Conservation (phyloP, 2,888 invertebrate genomes). For the Emmelina monodactyla region DNA sequence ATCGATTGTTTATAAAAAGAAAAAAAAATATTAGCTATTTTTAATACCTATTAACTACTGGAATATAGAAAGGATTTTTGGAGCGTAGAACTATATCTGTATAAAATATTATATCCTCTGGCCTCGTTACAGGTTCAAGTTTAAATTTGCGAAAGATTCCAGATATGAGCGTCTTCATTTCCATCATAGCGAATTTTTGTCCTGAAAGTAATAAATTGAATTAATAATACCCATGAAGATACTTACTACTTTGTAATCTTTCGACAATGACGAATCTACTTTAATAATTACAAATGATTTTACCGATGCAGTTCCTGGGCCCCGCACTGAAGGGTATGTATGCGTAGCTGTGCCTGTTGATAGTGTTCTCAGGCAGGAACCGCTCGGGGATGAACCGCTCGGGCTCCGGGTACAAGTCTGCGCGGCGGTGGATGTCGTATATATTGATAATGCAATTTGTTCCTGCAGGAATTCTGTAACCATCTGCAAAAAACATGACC, state of each 20-base stretch:
- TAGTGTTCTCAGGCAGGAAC: slow-evolving; percentile 67
- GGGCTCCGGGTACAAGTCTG: slow-evolving; percentile 70
- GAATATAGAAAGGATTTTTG: slow-evolving; percentile 22
- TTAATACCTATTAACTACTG: too few relatives aligned
- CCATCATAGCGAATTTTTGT: slow-evolving; percentile 59
- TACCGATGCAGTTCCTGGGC: slow-evolving; percentile 73
- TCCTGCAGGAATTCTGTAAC: slow-evolving; percentile 49
- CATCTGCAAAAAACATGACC: slow-evolving; percentile 25
- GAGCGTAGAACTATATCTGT: slow-evolving; percentile 32
- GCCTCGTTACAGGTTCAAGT: slow-evolving; percentile 41
- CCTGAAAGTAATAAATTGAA: slow-evolving; percentile 31
- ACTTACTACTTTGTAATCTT: too few relatives aligned
- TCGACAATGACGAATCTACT: too few relatives aligned
- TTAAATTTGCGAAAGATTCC: slow-evolving; percentile 45
- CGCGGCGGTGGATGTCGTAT: slow-evolving; percentile 69
- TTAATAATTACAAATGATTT: too few relatives aligned
- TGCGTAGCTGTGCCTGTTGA: slow-evolving; percentile 64
- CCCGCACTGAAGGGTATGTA: slow-evolving; percentile 76
- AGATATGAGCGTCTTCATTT: slow-evolving; percentile 56
- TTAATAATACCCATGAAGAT: too few relatives aligned
- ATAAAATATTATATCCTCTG: slow-evolving; percentile 29
- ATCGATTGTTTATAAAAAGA: too few relatives aligned
- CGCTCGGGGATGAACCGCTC: slow-evolving; percentile 74
- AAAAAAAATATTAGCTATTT: too few relatives aligned
- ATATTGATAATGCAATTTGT: slow-evolving; percentile 56